phyloP scores from a whole-genome alignment of 1,140 invertebrate genomes.

The Nymphalis io region DNA sequence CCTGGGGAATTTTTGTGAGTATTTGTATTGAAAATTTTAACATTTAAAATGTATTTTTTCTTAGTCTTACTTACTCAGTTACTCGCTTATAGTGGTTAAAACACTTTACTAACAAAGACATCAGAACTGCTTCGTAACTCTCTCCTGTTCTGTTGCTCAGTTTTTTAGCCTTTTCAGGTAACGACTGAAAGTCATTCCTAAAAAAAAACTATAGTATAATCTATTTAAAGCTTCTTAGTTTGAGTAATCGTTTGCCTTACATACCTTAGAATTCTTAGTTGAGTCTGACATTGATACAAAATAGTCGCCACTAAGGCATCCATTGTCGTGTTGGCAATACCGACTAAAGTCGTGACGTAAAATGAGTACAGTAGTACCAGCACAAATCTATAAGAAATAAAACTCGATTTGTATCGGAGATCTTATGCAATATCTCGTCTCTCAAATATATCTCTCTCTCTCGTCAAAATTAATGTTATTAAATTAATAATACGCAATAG shows the following conservation, averaged over 20 bases:
- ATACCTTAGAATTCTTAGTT: slow-evolving; percentile 61
- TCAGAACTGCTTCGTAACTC: slow-evolving; percentile 39
- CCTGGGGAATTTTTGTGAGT: slow-evolving; percentile 31
- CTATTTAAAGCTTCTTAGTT: too few relatives aligned
- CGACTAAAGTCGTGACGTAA: slow-evolving; percentile 66
- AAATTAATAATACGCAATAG: too few relatives aligned
- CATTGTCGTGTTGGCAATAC: slow-evolving; percentile 72
- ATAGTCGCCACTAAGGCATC: slow-evolving; percentile 68
- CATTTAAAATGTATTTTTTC: neutral
- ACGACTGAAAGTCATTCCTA: slow-evolving; percentile 50
- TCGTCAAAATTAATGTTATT: too few relatives aligned
- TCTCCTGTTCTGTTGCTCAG: slow-evolving; percentile 12
- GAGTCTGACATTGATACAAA: slow-evolving; percentile 64
- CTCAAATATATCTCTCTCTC: too few relatives aligned
- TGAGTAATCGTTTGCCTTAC: neutral
- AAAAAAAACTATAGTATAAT: slow-evolving; percentile 5
- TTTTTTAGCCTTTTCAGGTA: slow-evolving; percentile 38
- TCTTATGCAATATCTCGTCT: too few relatives aligned
- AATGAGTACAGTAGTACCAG: slow-evolving; percentile 62
- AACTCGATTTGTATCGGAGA: too few relatives aligned
- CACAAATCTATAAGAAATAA: slow-evolving; percentile 46
- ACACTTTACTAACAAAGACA: slow-evolving; percentile 47
- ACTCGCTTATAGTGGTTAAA: slow-evolving; percentile 56
- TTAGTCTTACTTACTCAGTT: slow-evolving; percentile 41
- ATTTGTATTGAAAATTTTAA: neutral